Evolutionary conservation across 2,888 invertebrate species (phyloP), one percentile per base, ranked within the genome.

Genomic region (Eupeodes luniger): DNA sequence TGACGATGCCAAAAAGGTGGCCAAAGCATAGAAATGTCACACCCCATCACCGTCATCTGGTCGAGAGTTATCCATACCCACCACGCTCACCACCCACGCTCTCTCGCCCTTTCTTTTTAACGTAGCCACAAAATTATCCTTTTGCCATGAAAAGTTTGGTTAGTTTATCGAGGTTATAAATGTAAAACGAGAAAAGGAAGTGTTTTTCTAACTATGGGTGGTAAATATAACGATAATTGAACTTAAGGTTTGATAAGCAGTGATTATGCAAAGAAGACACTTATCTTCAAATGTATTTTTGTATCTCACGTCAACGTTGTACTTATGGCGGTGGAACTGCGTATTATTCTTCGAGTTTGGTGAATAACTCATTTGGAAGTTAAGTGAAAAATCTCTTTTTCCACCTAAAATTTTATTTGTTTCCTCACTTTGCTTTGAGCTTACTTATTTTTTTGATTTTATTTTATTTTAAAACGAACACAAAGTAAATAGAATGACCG

Each of bases 401-500:
- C 4, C 19, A 2, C 49, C 1, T 11, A 47, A 40, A 9, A 47
- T 66, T 67, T 67, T 34, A 16, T 67, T n/a, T 67, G 5, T 27
- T 51, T 67, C 47, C 34, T 16, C 27, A 14, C 34, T 16, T 14
- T 27, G 19, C 6, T 19, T 70, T 5, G 5, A 5, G 40, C 34
- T 14, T 19, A 2, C 16, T 44, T 47, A 1, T 7, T 27, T 49
- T 12, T 66, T 19, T 40, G 10, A 19, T 16, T 53, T 12, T 40
- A 47, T 59, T 59, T 11, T 72, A n/a, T 11, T 47, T 69, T 40
- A 9, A 49, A 47, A 40, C 53, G 49, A 75, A 70, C 59, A 11
- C 36, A 53, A 62, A 67, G 61, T 27, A 44, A 76, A 47, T 70
- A 61, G 14, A 77, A 79, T 77, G 74, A 53, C 81, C 81, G 59